A percentile compares a stretch with the other conserved stretches of the same genome.
These are phyloP conservation scores for Megaleporinus macrocephalus DNA, from an alignment of 2,113 vertebrate genomes.

Conservation along the genomic window DNA sequence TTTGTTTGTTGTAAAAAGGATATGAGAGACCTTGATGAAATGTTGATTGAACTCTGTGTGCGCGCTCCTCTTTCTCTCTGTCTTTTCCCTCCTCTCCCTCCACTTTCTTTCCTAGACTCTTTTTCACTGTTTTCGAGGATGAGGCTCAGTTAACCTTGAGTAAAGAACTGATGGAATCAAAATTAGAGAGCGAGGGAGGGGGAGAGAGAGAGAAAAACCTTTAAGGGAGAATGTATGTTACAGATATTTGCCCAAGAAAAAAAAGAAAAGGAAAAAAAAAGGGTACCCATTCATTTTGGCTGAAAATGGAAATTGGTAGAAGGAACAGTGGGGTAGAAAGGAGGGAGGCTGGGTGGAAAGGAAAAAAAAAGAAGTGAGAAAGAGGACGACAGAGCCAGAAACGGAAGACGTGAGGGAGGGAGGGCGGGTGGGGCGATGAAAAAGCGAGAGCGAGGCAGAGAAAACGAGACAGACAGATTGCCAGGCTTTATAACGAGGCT, in stretches of 20 bases:
- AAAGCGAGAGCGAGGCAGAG: slow-evolving; percentile 24
- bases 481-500: slow-evolving; percentile 65
- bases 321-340: background rate
- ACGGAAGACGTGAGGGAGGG: background rate
- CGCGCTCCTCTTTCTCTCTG: background rate
- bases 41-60: slow-evolving; percentile 62
- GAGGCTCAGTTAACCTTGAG: slow-evolving; percentile 17
- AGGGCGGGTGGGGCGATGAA: background rate
- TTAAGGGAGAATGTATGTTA: slow-evolving; percentile 1
- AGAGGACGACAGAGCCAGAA: slow-evolving; percentile 16
- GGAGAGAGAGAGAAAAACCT: background rate
- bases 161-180: slow-evolving; percentile 13
- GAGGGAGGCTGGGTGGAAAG: slow-evolving; percentile 48
- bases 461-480: slow-evolving; percentile 50
- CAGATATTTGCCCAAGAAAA: background rate
- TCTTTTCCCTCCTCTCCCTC: background rate
- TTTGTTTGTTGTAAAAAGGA: slow-evolving; percentile 38
- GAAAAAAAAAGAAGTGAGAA: slow-evolving; percentile 26
- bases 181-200: too few relatives aligned
- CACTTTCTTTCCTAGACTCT: background rate
- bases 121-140: slow-evolving; percentile 12
- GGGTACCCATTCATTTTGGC: background rate
- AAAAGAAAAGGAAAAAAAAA: too few relatives aligned
- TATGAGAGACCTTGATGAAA: slow-evolving; percentile 62
- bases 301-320: slow-evolving; percentile 11